phyloP scores from a whole-genome alignment of 2,797 vertebrate species.

The Loriculus beryllinus region DNA sequence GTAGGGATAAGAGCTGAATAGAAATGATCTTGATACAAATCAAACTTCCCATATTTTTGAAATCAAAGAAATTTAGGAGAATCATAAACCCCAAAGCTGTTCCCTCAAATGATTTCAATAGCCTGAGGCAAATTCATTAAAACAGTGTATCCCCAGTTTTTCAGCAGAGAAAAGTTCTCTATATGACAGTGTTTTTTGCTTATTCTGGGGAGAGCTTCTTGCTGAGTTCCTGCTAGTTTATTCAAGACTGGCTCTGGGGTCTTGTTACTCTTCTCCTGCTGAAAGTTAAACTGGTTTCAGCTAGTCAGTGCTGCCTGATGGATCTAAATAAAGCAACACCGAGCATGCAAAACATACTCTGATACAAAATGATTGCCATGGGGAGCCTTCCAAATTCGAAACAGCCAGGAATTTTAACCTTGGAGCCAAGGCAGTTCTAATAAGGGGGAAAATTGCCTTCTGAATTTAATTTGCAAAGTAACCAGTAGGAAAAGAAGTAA shows the following conservation, averaged over 20 bases:
- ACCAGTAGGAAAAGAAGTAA: background rate
- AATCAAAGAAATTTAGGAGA: conserved; percentile 41
- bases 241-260: background rate
- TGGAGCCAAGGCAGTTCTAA: conserved; percentile 36
- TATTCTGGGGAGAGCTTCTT: conserved; percentile 8
- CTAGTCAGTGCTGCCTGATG: conserved; percentile 16
- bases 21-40: background rate
- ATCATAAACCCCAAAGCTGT: conserved; percentile 31
- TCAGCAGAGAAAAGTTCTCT: background rate
- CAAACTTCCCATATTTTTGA: background rate
- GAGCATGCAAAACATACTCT: conserved; percentile 25
- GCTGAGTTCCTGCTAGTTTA: background rate
- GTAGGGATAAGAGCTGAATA: background rate
- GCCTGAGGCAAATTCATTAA: conserved; percentile 38
- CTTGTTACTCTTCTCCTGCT: conserved; percentile 21
- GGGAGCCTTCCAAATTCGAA: conserved; percentile 54
- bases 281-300: conserved; percentile 43
- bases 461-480: conserved; percentile 39
- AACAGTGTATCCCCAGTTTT: conserved; percentile 19
- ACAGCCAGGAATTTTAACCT: conserved; percentile 48
- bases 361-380: conserved; percentile 20
- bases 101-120: conserved; percentile 33
- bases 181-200: background rate
- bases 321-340: conserved; percentile 28
- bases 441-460: background rate